A percentile compares a stretch with the other conserved stretches of the same genome.
Conservation (phyloP, 2,888 invertebrate species). For the Aricia artaxerxes region DNA sequence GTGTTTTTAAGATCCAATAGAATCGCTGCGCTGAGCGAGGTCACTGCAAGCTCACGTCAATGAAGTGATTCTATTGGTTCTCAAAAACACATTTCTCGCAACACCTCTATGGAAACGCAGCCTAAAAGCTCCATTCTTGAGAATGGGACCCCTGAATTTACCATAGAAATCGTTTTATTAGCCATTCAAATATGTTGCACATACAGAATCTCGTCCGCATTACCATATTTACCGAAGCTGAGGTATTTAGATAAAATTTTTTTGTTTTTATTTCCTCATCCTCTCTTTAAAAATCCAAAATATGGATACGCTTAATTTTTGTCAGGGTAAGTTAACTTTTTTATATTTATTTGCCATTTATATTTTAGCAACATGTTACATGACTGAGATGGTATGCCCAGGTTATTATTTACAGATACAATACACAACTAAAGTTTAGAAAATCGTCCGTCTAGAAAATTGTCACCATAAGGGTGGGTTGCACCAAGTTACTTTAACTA, state of each 20-base stretch:
- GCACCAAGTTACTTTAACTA: too few species aligned
- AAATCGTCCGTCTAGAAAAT: too few species aligned
- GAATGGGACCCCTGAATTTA: conserved; percentile 20
- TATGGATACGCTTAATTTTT: neutral
- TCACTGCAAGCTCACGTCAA: too few species aligned
- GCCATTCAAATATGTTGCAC: conserved; percentile 31
- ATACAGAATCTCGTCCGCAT: conserved; percentile 26
- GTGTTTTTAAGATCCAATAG: too few species aligned
- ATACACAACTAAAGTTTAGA: too few species aligned
- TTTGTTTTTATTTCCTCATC: neutral
- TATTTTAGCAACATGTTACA: neutral
- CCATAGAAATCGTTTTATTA: conserved; percentile 39
- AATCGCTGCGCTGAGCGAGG: too few species aligned
- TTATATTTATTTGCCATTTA: neutral
- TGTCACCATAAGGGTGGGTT: too few species aligned
- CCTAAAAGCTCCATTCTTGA: neutral
- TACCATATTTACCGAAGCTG: conserved; percentile 21
- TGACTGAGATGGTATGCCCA: too few species aligned
- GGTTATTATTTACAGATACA: too few species aligned
- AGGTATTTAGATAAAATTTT: neutral
- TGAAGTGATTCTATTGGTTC: too few species aligned
- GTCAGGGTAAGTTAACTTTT: neutral
- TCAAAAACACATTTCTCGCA: too few species aligned
- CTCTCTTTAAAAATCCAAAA: neutral
- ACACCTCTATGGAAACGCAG: too few species aligned